phyloP scores from a whole-genome alignment of 2,113 vertebrate genomes.

The Chlorocebus sabaeus region DNA sequence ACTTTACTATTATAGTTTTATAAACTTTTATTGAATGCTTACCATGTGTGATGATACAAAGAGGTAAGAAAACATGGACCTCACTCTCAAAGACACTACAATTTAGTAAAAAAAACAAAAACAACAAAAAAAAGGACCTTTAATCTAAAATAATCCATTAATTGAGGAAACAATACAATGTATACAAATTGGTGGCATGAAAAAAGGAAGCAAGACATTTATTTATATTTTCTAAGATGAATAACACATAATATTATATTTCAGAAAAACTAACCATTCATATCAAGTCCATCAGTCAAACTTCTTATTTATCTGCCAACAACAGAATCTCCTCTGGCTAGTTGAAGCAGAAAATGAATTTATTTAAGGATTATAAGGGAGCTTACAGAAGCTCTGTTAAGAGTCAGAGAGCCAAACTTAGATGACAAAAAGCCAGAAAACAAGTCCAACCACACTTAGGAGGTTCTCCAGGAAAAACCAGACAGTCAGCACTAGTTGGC shows the following conservation, averaged over 20 bases:
- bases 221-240: slow-evolving; percentile 35
- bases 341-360: slow-evolving; percentile 38
- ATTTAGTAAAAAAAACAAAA: not conserved
- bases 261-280: slow-evolving; percentile 33
- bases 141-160: slow-evolving; percentile 34
- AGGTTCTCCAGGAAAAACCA: slow-evolving; percentile 29
- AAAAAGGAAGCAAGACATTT: slow-evolving; percentile 4
- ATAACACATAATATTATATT: not conserved
- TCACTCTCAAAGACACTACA: not conserved
- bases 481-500: not conserved
- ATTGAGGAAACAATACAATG: not conserved
- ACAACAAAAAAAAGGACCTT: not conserved
- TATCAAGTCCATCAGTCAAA: not conserved
- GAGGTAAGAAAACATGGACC: not conserved
- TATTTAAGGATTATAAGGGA: not conserved
- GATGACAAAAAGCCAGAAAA: not conserved
- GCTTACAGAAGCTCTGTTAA: slow-evolving; percentile 16
- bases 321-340: slow-evolving; percentile 26
- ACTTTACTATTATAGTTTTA: not conserved
- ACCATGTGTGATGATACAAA: not conserved
- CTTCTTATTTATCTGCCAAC: not conserved
- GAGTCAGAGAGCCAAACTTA: not conserved
- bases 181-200: not conserved
- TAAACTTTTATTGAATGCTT: not conserved
- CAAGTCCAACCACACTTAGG: not conserved